Conservation (phyloP, 2,113 vertebrate genomes). For the Chiloscyllium plagiosum region DNA sequence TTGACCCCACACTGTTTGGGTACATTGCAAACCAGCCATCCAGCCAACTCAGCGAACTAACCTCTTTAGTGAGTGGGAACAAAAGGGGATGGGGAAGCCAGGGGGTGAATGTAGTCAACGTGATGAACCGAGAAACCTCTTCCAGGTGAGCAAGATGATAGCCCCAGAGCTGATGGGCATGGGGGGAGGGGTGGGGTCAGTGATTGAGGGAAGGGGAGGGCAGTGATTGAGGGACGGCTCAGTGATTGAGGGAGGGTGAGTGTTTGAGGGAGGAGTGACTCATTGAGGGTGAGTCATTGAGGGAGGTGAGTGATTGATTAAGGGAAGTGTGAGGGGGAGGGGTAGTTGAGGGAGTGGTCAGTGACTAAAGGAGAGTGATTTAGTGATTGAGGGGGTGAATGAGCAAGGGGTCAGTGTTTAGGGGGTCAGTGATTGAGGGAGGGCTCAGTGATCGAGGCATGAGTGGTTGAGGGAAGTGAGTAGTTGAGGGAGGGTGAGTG, state of each 20-base stretch:
- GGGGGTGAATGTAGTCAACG: background rate
- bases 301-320: background rate
- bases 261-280: background rate
- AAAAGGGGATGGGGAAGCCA: background rate
- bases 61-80: background rate
- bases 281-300: background rate
- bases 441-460: background rate
- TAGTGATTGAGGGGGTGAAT: background rate
- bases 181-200: too few relatives aligned
- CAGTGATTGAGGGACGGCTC: background rate
- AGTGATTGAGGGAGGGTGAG: background rate
- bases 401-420: background rate
- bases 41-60: too few relatives aligned
- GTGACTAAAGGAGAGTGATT: background rate
- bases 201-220: too few relatives aligned
- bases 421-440: too few relatives aligned
- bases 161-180: too few relatives aligned
- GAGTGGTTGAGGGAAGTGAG: background rate
- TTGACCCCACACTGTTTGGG: too few relatives aligned
- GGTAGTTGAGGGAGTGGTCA: background rate
- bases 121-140: background rate
- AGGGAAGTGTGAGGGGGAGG: too few relatives aligned
- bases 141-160: background rate
- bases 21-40: too few relatives aligned
- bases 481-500: background rate